A percentile compares a stretch with the other conserved stretches of the same genome.
Evolutionary conservation across 2,797 vertebrate species (phyloP).

Genomic region (Sphenodon punctatus): DNA sequence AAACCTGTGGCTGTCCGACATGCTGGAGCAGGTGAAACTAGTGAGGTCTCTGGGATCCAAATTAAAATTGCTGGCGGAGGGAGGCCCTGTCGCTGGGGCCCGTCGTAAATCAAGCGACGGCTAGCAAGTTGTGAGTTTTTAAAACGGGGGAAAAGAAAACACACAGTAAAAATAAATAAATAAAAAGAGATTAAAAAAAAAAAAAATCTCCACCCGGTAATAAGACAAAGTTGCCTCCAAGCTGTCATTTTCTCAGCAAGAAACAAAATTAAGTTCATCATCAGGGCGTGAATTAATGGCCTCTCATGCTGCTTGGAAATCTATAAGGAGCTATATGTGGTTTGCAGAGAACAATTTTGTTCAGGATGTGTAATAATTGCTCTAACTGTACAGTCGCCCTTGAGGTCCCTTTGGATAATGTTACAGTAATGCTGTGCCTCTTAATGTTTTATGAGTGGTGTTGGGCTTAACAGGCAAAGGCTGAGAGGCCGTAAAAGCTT

Average conservation of each 20-base stretch:
- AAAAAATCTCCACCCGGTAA: slow-evolving; percentile 11
- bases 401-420: slow-evolving; percentile 46
- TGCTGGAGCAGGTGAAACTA: slow-evolving; percentile 10
- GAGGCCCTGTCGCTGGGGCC: not conserved
- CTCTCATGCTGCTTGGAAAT: slow-evolving; percentile 50
- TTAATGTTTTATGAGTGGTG: slow-evolving; percentile 52
- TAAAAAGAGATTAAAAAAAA: slow-evolving; percentile 16
- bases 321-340: slow-evolving; percentile 24
- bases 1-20: not conserved
- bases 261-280: slow-evolving; percentile 63
- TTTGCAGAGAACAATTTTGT: slow-evolving; percentile 53
- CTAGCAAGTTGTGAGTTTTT: not conserved
- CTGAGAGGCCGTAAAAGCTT: slow-evolving; percentile 51
- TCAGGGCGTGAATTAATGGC: slow-evolving; percentile 62
- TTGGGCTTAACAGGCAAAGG: slow-evolving; percentile 44
- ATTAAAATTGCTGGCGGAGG: not conserved
- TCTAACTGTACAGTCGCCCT: slow-evolving; percentile 38
- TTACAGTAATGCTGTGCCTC: slow-evolving; percentile 41
- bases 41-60: fast-evolving
- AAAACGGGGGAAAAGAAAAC: not conserved
- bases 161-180: slow-evolving; percentile 10
- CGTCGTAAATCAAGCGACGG: not conserved
- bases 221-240: slow-evolving; percentile 44
- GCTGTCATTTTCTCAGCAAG: slow-evolving; percentile 58
- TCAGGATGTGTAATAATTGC: slow-evolving; percentile 38